Conservation (phyloP, 2,797 vertebrate genomes). For the Hapalemur alaotrensis region DNA sequence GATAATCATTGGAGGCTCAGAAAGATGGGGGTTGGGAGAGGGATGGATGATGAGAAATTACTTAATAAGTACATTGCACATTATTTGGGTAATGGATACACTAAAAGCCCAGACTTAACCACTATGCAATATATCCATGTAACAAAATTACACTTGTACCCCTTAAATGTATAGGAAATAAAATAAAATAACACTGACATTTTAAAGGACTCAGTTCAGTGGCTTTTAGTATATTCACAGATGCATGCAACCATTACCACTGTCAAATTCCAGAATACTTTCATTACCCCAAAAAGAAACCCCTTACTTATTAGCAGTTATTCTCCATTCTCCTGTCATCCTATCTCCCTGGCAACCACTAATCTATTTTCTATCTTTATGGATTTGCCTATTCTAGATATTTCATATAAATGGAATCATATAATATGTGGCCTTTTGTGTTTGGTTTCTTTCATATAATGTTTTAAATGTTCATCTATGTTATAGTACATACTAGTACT, state of each 20-base stretch:
- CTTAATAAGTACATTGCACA: background rate
- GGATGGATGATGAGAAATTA: background rate
- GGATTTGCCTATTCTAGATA: background rate
- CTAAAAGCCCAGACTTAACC: background rate
- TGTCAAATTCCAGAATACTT: background rate
- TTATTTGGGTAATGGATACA: background rate
- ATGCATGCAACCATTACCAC: background rate
- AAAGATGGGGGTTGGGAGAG: background rate
- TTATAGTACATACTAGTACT: background rate
- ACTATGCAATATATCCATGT: background rate
- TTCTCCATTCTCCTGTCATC: background rate
- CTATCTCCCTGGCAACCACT: background rate
- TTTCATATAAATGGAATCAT: background rate
- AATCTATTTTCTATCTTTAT: background rate
- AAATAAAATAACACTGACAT: background rate
- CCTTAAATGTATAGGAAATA: background rate
- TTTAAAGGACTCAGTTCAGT: background rate
- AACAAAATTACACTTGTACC: background rate
- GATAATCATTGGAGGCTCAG: background rate
- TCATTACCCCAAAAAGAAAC: background rate
- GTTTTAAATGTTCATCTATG: background rate
- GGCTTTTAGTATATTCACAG: background rate
- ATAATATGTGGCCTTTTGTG: background rate
- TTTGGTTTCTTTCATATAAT: background rate
- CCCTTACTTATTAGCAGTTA: background rate